phyloP scores from a whole-genome alignment of 1,140 invertebrate genomes.

The Pentalonia nigronervosa region DNA sequence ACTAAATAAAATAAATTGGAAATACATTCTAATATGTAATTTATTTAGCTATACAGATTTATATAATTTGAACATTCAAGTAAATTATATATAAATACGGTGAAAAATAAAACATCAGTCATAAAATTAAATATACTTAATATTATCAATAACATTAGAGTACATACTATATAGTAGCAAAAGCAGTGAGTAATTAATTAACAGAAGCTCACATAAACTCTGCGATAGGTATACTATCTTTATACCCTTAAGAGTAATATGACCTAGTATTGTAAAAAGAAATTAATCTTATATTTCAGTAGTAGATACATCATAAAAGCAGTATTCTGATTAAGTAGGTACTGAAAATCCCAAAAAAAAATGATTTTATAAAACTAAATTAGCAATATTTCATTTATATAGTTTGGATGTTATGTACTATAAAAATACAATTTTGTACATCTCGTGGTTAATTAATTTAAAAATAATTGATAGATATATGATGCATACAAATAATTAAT shows the following conservation, averaged over 20 bases:
- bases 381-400: background rate
- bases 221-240: background rate
- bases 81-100: background rate
- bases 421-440: background rate
- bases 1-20: background rate
- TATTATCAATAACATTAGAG: background rate
- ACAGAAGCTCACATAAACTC: background rate
- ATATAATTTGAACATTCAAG: background rate
- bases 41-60: background rate
- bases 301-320: background rate
- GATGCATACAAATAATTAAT: background rate
- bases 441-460: background rate
- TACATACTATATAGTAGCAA: background rate
- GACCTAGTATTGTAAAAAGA: background rate
- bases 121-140: background rate
- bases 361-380: background rate
- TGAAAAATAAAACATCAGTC: background rate
- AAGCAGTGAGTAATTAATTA: background rate
- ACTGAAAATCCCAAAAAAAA: background rate
- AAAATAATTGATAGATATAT: background rate
- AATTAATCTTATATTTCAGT: slow-evolving; percentile 3
- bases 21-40: background rate
- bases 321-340: background rate
- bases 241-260: background rate
- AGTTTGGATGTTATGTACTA: background rate